Evolutionary conservation across 2,888 invertebrate species (phyloP).

Genomic region (Chymomyza fuscimana): DNA sequence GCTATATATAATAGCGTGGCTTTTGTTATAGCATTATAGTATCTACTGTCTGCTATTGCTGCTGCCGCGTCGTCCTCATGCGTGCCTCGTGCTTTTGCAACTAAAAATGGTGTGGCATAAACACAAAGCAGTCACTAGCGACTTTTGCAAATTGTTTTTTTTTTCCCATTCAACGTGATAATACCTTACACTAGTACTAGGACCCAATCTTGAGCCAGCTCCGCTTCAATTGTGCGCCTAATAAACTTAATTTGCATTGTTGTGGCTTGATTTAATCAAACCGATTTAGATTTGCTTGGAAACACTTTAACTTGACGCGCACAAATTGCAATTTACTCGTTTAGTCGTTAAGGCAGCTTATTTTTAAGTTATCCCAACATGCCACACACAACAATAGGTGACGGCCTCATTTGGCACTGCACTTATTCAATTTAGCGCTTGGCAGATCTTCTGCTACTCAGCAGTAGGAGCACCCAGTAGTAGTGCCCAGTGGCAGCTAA

Average conservation of each 20-base stretch:
- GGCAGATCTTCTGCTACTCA: neutral
- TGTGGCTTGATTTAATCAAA: slow-evolving; percentile 65
- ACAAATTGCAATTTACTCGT: slow-evolving; percentile 30
- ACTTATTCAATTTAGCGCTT: slow-evolving; percentile 58
- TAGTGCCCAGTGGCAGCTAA: slow-evolving; percentile 23
- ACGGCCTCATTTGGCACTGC: slow-evolving; percentile 27
- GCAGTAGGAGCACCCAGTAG: neutral
- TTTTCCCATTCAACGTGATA: slow-evolving; percentile 13
- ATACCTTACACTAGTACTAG: slow-evolving; percentile 16
- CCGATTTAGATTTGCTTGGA: slow-evolving; percentile 56
- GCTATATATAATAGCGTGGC: neutral
- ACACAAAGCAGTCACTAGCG: slow-evolving; percentile 23
- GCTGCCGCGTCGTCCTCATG: slow-evolving; percentile 23
- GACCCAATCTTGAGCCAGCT: slow-evolving; percentile 10
- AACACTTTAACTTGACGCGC: slow-evolving; percentile 64
- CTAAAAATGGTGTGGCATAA: slow-evolving; percentile 47
- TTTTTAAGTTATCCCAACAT: slow-evolving; percentile 18
- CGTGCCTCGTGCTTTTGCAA: slow-evolving; percentile 46
- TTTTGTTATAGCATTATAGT: neutral
- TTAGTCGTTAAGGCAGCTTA: slow-evolving; percentile 39
- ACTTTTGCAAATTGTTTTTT: slow-evolving; percentile 4
- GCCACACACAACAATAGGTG: neutral
- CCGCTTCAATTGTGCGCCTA: slow-evolving; percentile 60
- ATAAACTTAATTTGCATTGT: slow-evolving; percentile 59
- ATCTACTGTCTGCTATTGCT: neutral